These are phyloP conservation scores for Pipistrellus kuhlii DNA, from an alignment of 2,797 vertebrate species.

Conservation along the genomic window DNA sequence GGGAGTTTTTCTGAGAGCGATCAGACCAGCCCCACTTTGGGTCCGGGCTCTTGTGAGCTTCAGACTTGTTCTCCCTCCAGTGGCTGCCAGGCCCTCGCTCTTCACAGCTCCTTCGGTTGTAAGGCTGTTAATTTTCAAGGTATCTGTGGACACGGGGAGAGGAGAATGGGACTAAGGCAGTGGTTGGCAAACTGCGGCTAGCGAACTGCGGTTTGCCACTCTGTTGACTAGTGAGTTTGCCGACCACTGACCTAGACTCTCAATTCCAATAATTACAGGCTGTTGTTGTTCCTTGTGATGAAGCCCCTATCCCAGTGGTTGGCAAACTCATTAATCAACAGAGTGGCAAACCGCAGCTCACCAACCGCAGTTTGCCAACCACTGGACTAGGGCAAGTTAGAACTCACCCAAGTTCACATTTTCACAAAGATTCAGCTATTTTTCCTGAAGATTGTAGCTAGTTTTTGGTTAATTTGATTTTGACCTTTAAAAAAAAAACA, in stretches of 20 bases:
- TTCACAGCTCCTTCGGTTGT: neutral
- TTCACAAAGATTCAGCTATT: neutral
- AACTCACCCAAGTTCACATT: neutral
- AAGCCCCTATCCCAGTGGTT: too few relatives aligned
- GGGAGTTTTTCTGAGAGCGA: neutral
- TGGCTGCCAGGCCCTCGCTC: neutral
- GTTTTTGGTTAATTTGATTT: constrained; percentile 13
- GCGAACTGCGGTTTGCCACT: too few relatives aligned
- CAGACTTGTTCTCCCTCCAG: neutral
- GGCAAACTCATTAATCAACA: too few relatives aligned
- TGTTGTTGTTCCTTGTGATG: too few relatives aligned
- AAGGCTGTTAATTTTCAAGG: neutral
- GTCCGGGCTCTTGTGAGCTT: neutral
- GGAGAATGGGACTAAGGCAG: neutral
- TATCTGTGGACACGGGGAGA: neutral
- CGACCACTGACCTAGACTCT: too few relatives aligned
- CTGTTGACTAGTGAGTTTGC: too few relatives aligned
- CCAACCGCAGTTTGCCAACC: too few relatives aligned
- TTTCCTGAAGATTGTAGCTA: neutral
- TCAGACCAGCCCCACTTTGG: neutral
- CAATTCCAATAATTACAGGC: too few relatives aligned
- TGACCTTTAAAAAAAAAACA: neutral
- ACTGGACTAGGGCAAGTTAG: neutral
- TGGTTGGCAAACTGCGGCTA: too few relatives aligned
- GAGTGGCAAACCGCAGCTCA: too few relatives aligned